A percentile compares a stretch with the other conserved stretches of the same genome.
Evolutionary conservation across 2,797 vertebrate species (phyloP).

Genomic region (Gymnodraco acuticeps): DNA sequence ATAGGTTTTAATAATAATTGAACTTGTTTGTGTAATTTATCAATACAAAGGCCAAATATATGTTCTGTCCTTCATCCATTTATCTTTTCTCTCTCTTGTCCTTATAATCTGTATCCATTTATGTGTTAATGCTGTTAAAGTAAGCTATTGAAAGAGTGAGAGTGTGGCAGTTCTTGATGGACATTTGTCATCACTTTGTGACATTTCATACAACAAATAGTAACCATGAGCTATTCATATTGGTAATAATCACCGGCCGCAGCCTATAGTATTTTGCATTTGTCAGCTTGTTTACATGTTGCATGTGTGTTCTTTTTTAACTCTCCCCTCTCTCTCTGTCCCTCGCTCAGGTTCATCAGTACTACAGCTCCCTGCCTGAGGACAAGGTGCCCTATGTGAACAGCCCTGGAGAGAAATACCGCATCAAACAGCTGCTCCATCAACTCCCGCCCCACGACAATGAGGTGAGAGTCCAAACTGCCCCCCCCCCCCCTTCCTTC

Average conservation of each 20-base stretch:
- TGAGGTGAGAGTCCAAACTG: conserved; percentile 88
- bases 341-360: conserved; percentile 93
- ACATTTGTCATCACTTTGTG: not conserved
- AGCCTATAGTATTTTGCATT: not conserved
- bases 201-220: not conserved
- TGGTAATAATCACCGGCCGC: not conserved
- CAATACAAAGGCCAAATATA: not conserved
- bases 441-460: conserved; percentile 99
- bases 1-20: not conserved
- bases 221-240: too few species aligned
- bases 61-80: not conserved
- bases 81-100: not conserved
- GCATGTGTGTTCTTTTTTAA: conserved; percentile 8
- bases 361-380: conserved; percentile 98
- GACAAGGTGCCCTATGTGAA: conserved; percentile 99
- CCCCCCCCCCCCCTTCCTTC: conserved; percentile 36
- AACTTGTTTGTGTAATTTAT: not conserved
- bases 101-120: not conserved
- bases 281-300: not conserved
- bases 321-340: conserved; percentile 1
- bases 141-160: not conserved
- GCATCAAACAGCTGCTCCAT: conserved; percentile 97
- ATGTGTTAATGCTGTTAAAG: not conserved
- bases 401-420: conserved; percentile 97
- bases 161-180: not conserved